A percentile compares a stretch with the other conserved stretches of the same genome.
Conservation (phyloP, 2,888 invertebrate genomes). For the Petrolisthes cinctipes region DNA sequence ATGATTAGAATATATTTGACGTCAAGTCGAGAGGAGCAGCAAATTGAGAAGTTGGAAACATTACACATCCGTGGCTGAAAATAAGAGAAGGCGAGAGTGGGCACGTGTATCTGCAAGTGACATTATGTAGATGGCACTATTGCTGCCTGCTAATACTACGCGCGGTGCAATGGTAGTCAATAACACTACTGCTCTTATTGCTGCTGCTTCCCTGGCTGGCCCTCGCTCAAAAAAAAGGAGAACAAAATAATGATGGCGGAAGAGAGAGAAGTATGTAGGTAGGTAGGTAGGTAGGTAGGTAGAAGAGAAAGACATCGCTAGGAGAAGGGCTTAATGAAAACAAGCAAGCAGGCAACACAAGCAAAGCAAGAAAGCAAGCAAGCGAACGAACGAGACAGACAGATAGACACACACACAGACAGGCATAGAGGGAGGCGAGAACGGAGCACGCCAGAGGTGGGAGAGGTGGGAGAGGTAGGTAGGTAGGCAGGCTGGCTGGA, state of each 20-base stretch:
- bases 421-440: not conserved
- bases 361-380: too few species aligned
- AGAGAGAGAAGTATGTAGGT: conserved; percentile 18
- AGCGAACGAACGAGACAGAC: not conserved
- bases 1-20: not conserved
- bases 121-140: conserved; percentile 13
- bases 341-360: conserved; percentile 13
- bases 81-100: not conserved
- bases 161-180: conserved; percentile 5
- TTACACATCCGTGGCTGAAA: not conserved
- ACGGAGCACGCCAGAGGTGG: too few species aligned
- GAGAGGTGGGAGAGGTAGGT: not conserved
- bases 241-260: not conserved
- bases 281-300: not conserved
- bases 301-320: conserved; percentile 10
- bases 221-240: not conserved
- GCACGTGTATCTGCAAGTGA: conserved; percentile 10
- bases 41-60: not conserved
- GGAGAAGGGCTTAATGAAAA: not conserved
- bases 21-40: not conserved
- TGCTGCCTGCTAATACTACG: conserved; percentile 11
- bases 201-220: not conserved
- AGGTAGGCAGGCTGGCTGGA: not conserved
- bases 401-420: not conserved
- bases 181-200: not conserved